Conservation (phyloP, 1,140 invertebrate genomes). For the Macrocentrus cingulum region DNA sequence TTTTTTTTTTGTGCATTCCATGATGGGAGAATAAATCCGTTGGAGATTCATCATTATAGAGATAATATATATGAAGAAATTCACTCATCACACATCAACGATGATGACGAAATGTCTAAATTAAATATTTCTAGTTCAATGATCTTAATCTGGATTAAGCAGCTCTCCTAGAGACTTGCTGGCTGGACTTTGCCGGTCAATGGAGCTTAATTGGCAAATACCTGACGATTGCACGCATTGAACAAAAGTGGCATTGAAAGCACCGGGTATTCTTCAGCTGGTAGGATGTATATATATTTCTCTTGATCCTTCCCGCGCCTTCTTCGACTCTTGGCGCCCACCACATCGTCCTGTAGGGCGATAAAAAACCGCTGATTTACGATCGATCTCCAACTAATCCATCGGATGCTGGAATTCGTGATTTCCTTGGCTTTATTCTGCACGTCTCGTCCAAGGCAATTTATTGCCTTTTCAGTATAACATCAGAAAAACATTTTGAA, state of each 20-base stretch:
- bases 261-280: background rate
- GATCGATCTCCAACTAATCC: constrained; percentile 17
- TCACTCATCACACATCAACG: background rate
- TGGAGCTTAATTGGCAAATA: constrained; percentile 49
- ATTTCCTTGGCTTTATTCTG: constrained; percentile 14
- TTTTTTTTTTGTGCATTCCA: no score
- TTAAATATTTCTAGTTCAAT: constrained; percentile 49
- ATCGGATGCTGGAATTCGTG: constrained; percentile 19
- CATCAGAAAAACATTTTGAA: background rate
- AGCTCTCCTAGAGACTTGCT: constrained; percentile 20
- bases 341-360: background rate
- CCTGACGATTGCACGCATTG: constrained; percentile 7
- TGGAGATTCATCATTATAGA: no score
- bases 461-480: background rate
- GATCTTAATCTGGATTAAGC: constrained; percentile 50
- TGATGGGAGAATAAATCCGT: no score
- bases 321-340: constrained; percentile 3
- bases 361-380: constrained; percentile 19
- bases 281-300: background rate
- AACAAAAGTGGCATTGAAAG: background rate
- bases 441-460: constrained; percentile 5
- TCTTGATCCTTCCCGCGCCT: constrained; percentile 15
- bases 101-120: constrained; percentile 40
- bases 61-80: no score
- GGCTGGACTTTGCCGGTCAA: constrained; percentile 34